Conservation (phyloP, 2,888 invertebrate genomes). For the Tachina lurida region DNA sequence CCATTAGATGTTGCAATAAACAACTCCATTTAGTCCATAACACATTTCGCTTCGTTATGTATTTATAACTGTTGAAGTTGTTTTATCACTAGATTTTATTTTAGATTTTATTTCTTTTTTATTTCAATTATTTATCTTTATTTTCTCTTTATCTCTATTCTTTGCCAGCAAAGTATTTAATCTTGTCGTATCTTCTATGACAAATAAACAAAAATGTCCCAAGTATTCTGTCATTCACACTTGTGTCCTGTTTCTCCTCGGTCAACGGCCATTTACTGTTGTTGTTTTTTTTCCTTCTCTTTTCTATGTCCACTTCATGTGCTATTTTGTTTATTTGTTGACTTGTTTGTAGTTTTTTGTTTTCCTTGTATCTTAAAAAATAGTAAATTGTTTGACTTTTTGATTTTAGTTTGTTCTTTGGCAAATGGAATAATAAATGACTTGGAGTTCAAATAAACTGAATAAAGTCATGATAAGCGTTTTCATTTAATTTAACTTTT, state of each 20-base stretch:
- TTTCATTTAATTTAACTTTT: background rate
- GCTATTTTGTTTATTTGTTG: slow-evolving; percentile 30
- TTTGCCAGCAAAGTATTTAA: slow-evolving; percentile 48
- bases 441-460: slow-evolving; percentile 39
- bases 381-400: background rate
- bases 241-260: slow-evolving; percentile 50
- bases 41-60: slow-evolving; percentile 53
- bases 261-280: slow-evolving; percentile 21
- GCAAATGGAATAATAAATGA: slow-evolving; percentile 62
- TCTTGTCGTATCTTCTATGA: slow-evolving; percentile 34
- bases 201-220: slow-evolving; percentile 56
- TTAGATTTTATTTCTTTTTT: background rate
- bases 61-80: slow-evolving; percentile 40
- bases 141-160: slow-evolving; percentile 11
- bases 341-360: slow-evolving; percentile 8
- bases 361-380: background rate
- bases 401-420: slow-evolving; percentile 19
- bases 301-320: slow-evolving; percentile 29
- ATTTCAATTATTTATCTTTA: slow-evolving; percentile 46
- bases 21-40: slow-evolving; percentile 26
- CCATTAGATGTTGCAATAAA: slow-evolving; percentile 57
- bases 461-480: slow-evolving; percentile 53
- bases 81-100: background rate
- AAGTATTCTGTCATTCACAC: slow-evolving; percentile 60
- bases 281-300: slow-evolving; percentile 5